These are phyloP conservation scores for Chymomyza procnemis DNA, from an alignment of 2,888 invertebrate genomes.

Conservation along the genomic window DNA sequence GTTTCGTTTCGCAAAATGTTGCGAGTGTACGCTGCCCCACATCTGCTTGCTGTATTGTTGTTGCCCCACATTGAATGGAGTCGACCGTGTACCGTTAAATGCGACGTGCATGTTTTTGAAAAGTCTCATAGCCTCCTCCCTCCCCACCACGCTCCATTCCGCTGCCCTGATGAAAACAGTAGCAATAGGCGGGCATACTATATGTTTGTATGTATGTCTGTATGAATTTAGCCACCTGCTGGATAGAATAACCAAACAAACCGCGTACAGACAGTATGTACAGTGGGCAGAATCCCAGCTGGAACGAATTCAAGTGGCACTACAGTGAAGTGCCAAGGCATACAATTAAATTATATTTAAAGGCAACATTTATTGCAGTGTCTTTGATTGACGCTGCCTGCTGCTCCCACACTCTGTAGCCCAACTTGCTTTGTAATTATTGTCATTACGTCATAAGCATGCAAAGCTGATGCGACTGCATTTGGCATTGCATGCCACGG, in stretches of 20 bases:
- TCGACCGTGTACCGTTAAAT: slow-evolving; percentile 43
- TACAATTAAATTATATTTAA: not conserved
- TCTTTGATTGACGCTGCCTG: slow-evolving; percentile 24
- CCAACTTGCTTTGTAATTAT: slow-evolving; percentile 42
- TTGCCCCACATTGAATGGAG: not conserved
- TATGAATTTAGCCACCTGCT: slow-evolving; percentile 49
- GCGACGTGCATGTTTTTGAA: slow-evolving; percentile 40
- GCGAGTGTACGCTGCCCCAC: not conserved
- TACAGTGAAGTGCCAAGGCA: not conserved
- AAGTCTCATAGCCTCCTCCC: not conserved
- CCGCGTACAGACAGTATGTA: not conserved
- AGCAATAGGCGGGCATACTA: too few relatives aligned
- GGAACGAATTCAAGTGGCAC: not conserved
- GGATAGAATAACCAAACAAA: slow-evolving; percentile 13
- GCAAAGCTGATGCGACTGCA: slow-evolving; percentile 30
- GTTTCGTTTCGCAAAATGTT: not conserved
- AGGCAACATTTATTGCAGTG: not conserved
- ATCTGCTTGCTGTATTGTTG: slow-evolving; percentile 1
- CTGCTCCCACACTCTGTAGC: slow-evolving; percentile 13
- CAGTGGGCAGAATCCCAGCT: too few relatives aligned
- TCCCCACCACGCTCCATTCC: too few relatives aligned
- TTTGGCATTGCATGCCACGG: slow-evolving; percentile 5
- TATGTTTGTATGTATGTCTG: too few relatives aligned
- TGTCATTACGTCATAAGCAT: slow-evolving; percentile 59
- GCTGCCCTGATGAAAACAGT: not conserved